Percentiles rank a stretch among this genome's conserved stretches.
These are phyloP conservation scores for Manis pentadactyla DNA, from an alignment of 2,797 vertebrate genomes.

Conservation along the genomic window DNA sequence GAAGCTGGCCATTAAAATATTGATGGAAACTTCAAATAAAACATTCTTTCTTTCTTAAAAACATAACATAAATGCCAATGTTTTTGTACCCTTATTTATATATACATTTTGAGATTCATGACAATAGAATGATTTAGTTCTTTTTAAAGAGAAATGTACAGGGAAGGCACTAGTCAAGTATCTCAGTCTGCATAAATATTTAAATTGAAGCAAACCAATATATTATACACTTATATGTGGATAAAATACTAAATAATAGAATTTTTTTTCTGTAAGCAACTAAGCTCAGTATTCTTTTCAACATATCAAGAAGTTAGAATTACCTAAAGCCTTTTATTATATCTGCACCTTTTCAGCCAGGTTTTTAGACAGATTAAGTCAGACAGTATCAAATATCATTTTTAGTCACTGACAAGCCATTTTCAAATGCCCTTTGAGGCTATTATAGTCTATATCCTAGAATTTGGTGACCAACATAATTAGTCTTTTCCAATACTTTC, in stretches of 20 bases:
- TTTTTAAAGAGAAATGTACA: conserved; percentile 4
- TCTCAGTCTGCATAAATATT: background rate
- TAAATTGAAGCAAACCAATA: conserved; percentile 24
- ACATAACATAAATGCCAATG: background rate
- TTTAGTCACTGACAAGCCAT: background rate
- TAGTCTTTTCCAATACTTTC: background rate
- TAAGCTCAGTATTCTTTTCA: background rate
- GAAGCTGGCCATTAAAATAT: background rate
- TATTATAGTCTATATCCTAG: background rate
- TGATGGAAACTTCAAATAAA: background rate
- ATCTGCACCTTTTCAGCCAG: background rate
- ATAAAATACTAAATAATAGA: background rate
- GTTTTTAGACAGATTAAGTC: background rate
- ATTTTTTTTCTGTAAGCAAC: background rate
- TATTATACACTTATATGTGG: background rate
- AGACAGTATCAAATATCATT: background rate
- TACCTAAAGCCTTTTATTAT: background rate
- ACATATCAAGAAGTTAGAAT: background rate
- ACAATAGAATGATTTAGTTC: background rate
- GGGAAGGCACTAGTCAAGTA: background rate
- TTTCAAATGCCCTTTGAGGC: background rate
- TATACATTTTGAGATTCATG: background rate
- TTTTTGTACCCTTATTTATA: background rate
- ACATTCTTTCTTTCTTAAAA: background rate
- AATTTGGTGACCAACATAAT: background rate